A percentile compares a stretch with the other conserved stretches of the same genome.
These are phyloP conservation scores for Antedon bifida DNA, from an alignment of 35 echinoderm and acorn worm species.

Conservation along the genomic window DNA sequence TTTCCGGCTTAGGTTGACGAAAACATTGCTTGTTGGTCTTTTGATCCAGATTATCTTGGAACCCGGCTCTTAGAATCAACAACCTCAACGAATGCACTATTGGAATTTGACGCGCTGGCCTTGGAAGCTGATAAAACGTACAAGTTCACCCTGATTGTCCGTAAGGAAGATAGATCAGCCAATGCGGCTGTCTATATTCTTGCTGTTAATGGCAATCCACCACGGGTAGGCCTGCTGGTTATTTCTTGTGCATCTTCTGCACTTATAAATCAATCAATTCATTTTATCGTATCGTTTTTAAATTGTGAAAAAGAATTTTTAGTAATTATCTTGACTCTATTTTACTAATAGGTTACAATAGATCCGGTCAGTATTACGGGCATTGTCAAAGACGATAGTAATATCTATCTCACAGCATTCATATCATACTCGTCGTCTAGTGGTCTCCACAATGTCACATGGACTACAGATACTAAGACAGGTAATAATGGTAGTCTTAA, in stretches of 20 bases:
- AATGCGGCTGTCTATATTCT: slow-evolving; percentile 33
- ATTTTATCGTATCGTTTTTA: too few relatives aligned
- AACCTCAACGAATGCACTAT: slow-evolving; percentile 7
- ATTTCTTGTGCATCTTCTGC: too few relatives aligned
- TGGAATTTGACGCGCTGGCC: slow-evolving; percentile 51
- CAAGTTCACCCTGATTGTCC: slow-evolving; percentile 37
- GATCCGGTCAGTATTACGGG: background rate
- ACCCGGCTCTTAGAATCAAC: slow-evolving; percentile 29
- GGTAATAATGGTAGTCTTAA: too few relatives aligned
- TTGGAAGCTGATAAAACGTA: slow-evolving; percentile 75
- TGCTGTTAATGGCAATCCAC: slow-evolving; percentile 75
- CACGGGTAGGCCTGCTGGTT: slow-evolving; percentile 36
- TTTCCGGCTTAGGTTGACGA: slow-evolving; percentile 44
- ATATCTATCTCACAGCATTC: slow-evolving; percentile 23
- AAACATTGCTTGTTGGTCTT: slow-evolving; percentile 81
- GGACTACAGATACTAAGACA: slow-evolving; percentile 46
- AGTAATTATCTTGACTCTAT: too few relatives aligned
- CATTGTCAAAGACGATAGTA: slow-evolving; percentile 30
- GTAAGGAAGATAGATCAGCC: slow-evolving; percentile 32
- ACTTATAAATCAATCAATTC: too few relatives aligned
- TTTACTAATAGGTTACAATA: too few relatives aligned
- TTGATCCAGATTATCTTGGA: slow-evolving; percentile 36
- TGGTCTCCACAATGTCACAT: slow-evolving; percentile 11
- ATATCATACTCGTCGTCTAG: slow-evolving; percentile 22
- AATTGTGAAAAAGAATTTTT: too few relatives aligned